Percentiles rank a stretch among this genome's conserved stretches.
Evolutionary conservation across 2,113 vertebrate genomes (phyloP).

Genomic region (Aspidoscelis tigris): DNA sequence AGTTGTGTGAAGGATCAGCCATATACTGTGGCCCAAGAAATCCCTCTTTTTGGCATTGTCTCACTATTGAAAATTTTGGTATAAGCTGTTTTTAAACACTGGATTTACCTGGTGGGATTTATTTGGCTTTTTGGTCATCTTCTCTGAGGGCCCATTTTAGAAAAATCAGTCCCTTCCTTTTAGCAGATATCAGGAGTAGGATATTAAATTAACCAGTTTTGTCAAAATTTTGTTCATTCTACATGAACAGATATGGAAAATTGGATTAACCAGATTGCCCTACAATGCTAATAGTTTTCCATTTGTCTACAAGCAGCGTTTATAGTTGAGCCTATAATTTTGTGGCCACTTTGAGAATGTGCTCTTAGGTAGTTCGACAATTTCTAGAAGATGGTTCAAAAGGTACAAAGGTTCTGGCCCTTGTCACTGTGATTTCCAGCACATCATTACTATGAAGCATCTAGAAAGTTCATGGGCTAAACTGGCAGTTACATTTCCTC

Average conservation of each 20-base stretch:
- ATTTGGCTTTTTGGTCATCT: neutral
- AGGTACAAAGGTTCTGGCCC: neutral
- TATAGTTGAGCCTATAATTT: neutral
- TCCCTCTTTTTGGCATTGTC: neutral
- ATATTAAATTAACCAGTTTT: neutral
- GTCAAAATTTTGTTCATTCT: neutral
- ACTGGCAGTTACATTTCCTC: neutral
- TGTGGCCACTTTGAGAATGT: slow-evolving; percentile 2
- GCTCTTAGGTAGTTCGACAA: neutral
- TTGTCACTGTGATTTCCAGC: neutral
- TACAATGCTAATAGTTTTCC: neutral
- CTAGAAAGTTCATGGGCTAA: neutral
- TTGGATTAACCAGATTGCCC: neutral
- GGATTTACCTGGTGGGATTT: too few relatives aligned
- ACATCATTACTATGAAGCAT: neutral
- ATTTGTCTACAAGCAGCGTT: neutral
- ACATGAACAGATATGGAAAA: neutral
- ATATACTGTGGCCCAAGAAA: neutral
- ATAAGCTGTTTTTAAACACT: neutral
- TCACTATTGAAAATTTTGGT: neutral
- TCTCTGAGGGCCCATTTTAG: neutral
- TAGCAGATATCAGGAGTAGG: neutral
- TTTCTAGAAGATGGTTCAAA: neutral
- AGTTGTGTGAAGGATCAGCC: neutral
- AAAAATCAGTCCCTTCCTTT: neutral